phyloP scores from a whole-genome alignment of 2,113 vertebrate genomes.

The Proterorhinus semilunaris region DNA sequence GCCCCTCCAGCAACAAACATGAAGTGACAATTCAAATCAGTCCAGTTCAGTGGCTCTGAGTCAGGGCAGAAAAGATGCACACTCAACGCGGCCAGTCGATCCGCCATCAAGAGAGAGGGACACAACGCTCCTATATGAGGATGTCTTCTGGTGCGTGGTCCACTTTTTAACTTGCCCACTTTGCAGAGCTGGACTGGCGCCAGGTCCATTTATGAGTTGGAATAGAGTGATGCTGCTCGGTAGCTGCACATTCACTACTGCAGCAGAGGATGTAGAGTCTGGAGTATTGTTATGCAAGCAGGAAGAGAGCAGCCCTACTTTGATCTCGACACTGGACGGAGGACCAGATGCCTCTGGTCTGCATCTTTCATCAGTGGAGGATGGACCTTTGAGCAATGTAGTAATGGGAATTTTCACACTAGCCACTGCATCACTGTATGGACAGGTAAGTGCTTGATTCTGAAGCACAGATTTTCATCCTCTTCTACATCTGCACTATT shows the following conservation, averaged over 20 bases:
- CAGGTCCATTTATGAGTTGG: constrained; percentile 68
- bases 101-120: not conserved
- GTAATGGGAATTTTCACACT: not conserved
- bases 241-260: constrained; percentile 56
- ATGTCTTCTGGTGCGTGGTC: constrained; percentile 34
- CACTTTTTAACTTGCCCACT: constrained; percentile 42
- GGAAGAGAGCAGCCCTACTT: constrained; percentile 53
- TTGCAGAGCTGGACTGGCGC: constrained; percentile 36
- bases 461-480: not conserved
- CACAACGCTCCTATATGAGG: not conserved
- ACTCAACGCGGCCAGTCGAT: constrained; percentile 10
- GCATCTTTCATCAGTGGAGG: not conserved
- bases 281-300: constrained; percentile 67
- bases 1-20: constrained; percentile 49
- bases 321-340: constrained; percentile 50
- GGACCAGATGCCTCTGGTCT: constrained; percentile 40
- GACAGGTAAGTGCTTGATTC: not conserved
- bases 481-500: not conserved
- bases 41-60: constrained; percentile 58
- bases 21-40: constrained; percentile 66
- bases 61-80: constrained; percentile 55
- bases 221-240: constrained; percentile 19
- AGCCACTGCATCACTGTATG: not conserved
- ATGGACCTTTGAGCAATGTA: not conserved
- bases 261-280: constrained; percentile 40